Conservation (phyloP, 64 coral and sea anemone species). For the Montipora efflorescens region DNA sequence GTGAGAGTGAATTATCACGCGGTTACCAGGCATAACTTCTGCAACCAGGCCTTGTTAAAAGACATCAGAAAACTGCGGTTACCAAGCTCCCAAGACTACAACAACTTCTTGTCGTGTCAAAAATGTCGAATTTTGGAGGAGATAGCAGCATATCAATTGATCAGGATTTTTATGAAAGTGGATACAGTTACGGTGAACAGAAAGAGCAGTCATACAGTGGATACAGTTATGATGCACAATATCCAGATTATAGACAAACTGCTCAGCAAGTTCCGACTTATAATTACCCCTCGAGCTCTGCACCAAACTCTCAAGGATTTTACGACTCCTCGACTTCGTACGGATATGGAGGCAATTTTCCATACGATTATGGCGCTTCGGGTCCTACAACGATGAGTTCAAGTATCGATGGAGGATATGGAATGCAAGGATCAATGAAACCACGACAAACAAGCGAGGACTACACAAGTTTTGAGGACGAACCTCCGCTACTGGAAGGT, state of each 20-base stretch:
- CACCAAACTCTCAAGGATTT: conserved; percentile 17
- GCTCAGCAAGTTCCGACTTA: conserved; percentile 52
- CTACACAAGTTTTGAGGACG: conserved; percentile 98
- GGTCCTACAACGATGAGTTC: conserved; percentile 65
- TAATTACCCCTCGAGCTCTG: not conserved
- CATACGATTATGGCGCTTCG: conserved; percentile 75
- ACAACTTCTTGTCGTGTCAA: conserved; percentile 65
- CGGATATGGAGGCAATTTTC: conserved; percentile 52
- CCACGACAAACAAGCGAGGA: conserved; percentile 92
- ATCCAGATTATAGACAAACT: conserved; percentile 65
- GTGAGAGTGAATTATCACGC: not conserved
- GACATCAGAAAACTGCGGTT: not conserved
- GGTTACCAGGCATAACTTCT: not conserved
- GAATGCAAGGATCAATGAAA: conserved; percentile 85
- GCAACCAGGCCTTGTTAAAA: not conserved
- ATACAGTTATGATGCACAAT: conserved; percentile 48
- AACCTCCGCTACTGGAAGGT: conserved; percentile 98
- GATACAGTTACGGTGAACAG: conserved; percentile 76
- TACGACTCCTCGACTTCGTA: conserved; percentile 56
- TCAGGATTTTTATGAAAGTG: conserved; percentile 94
- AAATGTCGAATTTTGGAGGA: conserved; percentile 85
- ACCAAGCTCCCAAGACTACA: conserved; percentile 72
- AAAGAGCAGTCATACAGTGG: conserved; percentile 48
- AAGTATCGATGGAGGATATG: conserved; percentile 54
- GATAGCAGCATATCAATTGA: conserved; percentile 84